Evolutionary conservation across 2,113 vertebrate genomes (phyloP).

Genomic region (Buteo buteo): DNA sequence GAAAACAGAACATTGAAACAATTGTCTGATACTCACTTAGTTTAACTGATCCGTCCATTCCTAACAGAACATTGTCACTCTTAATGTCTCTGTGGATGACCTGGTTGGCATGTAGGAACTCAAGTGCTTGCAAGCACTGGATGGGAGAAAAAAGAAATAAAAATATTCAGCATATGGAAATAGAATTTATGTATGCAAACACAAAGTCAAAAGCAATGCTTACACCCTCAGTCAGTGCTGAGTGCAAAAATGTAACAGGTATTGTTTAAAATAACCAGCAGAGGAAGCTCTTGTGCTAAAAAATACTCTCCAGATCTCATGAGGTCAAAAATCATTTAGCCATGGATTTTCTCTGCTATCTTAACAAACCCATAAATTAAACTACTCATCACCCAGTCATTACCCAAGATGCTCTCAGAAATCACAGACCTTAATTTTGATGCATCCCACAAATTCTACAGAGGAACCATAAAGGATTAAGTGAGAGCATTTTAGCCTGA

Average conservation of each 20-base stretch:
- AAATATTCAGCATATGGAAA: background rate
- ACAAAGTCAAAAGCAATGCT: background rate
- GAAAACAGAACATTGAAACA: background rate
- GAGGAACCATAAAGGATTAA: background rate
- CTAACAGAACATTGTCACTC: conserved; percentile 96
- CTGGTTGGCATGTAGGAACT: conserved; percentile 97
- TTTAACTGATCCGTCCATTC: conserved; percentile 99
- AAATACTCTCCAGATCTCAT: background rate
- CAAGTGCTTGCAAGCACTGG: conserved; percentile 96
- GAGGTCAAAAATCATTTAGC: background rate
- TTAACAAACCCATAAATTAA: background rate
- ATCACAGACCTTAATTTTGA: background rate
- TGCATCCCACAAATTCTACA: background rate
- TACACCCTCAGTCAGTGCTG: background rate
- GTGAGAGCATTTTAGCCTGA: background rate
- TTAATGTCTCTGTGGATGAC: conserved; percentile 99
- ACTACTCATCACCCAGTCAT: background rate
- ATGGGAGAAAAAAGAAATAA: background rate
- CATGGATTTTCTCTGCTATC: background rate
- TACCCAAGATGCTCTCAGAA: background rate
- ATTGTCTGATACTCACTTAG: conserved; percentile 83
- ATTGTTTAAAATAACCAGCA: conserved; percentile 1
- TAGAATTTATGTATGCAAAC: background rate
- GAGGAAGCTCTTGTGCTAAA: conserved; percentile 37
- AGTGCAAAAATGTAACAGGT: background rate